Evolutionary conservation across 2,888 invertebrate genomes (phyloP).

Genomic region (Blomia tropicalis): DNA sequence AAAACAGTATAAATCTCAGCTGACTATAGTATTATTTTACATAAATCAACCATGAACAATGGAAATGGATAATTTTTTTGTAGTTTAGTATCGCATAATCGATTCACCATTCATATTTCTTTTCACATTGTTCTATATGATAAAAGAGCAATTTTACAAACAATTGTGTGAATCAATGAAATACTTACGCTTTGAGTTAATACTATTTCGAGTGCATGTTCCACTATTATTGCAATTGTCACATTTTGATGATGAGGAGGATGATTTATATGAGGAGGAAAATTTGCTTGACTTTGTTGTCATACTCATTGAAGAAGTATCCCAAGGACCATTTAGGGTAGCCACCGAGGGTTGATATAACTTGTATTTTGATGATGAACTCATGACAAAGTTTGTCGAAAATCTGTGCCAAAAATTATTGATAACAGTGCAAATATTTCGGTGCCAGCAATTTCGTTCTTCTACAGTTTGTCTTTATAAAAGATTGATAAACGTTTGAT

Average conservation of each 20-base stretch:
- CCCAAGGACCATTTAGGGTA: not conserved
- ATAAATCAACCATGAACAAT: no score
- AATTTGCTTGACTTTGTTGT: not conserved
- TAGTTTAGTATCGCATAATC: not conserved
- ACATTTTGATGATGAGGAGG: not conserved
- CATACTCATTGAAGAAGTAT: not conserved
- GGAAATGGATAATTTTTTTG: not conserved
- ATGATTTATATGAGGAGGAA: not conserved
- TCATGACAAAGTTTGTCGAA: no score
- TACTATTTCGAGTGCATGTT: not conserved
- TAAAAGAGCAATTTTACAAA: not conserved
- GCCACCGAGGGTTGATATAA: not conserved
- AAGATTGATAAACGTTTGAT: not conserved
- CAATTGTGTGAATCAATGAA: not conserved
- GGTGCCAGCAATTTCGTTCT: not conserved
- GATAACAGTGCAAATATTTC: not conserved
- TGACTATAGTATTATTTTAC: not conserved
- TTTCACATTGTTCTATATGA: slow-evolving; percentile 8
- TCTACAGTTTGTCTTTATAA: not conserved
- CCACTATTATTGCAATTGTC: slow-evolving; percentile 1
- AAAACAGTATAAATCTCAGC: not conserved
- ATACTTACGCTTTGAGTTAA: slow-evolving; percentile 9
- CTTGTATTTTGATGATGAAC: not conserved
- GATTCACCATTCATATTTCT: slow-evolving; percentile 11
- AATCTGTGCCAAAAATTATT: no score